These are phyloP conservation scores for Conops quadrifasciatus DNA, from an alignment of 2,888 invertebrate species.

Conservation along the genomic window DNA sequence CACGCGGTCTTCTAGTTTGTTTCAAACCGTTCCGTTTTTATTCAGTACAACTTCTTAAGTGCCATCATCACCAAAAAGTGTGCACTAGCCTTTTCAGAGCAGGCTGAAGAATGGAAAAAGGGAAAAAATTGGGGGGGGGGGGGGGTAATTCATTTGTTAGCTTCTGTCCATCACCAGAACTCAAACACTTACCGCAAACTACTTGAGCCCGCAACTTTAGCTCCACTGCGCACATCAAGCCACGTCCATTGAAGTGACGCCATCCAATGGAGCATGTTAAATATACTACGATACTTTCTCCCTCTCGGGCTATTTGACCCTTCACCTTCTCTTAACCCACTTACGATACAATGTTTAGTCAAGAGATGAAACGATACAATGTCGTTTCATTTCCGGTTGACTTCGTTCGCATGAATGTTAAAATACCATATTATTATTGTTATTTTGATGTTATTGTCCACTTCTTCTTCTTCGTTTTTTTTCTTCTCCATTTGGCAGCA, in stretches of 20 bases:
- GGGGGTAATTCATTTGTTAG: not conserved
- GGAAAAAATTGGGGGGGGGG: too few species aligned
- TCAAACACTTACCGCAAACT: too few species aligned
- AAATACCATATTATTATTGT: not conserved
- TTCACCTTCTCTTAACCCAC: not conserved
- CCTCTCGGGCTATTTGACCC: not conserved
- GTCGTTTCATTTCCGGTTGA: slow-evolving; percentile 15
- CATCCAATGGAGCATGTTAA: not conserved
- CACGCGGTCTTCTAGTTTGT: not conserved
- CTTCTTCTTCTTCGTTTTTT: slow-evolving; percentile 13
- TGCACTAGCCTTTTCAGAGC: too few species aligned
- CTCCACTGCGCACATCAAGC: slow-evolving; percentile 13
- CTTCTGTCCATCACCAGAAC: too few species aligned
- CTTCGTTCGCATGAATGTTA: not conserved
- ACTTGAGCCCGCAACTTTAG: not conserved
- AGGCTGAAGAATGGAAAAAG: too few species aligned
- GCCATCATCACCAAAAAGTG: too few species aligned
- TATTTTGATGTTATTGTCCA: slow-evolving; percentile 14
- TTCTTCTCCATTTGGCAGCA: too few species aligned
- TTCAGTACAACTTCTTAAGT: not conserved
- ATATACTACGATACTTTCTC: not conserved
- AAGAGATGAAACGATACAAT: too few species aligned
- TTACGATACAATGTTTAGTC: not conserved
- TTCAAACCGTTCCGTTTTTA: not conserved
- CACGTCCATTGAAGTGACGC: slow-evolving; percentile 10